Conservation (phyloP, 92 coral and sea anemone species). For the Umimayanthus chanpuru region DNA sequence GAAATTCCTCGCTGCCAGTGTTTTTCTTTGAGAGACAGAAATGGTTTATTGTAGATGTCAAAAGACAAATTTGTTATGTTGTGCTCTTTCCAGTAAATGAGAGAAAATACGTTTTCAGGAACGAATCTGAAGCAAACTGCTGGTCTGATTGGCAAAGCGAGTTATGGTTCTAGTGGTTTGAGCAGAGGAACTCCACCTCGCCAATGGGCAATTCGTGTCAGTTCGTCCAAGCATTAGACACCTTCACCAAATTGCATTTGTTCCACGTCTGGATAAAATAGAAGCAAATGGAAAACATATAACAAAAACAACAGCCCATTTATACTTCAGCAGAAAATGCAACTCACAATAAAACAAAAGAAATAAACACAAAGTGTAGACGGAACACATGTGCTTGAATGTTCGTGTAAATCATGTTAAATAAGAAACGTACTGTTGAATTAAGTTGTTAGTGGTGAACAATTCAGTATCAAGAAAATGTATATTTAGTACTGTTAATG, state of each 20-base stretch:
- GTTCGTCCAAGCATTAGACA: no score
- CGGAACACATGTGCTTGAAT: not conserved
- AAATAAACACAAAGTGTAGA: not conserved
- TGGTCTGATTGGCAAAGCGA: not conserved
- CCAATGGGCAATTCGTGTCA: no score
- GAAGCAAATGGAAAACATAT: not conserved
- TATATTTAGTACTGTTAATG: no score
- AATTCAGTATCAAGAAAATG: not conserved
- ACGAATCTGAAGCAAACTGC: not conserved
- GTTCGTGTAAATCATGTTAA: not conserved
- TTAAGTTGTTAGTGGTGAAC: not conserved
- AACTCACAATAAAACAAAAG: not conserved
- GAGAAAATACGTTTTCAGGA: not conserved
- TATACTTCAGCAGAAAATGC: not conserved
- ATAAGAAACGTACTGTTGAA: no score
- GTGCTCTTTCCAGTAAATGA: no score
- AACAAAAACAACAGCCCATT: no score
- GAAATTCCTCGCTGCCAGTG: no score
- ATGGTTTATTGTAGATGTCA: no score
- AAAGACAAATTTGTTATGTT: no score
- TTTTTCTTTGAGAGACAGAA: no score
- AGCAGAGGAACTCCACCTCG: no score
- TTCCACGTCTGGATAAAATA: not conserved
- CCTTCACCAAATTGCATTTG: not conserved
- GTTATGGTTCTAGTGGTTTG: not conserved